Percentiles rank a stretch among this genome's conserved stretches.
phyloP scores from a whole-genome alignment of 2,113 vertebrate species.

The Hippocampus mohnikei region DNA sequence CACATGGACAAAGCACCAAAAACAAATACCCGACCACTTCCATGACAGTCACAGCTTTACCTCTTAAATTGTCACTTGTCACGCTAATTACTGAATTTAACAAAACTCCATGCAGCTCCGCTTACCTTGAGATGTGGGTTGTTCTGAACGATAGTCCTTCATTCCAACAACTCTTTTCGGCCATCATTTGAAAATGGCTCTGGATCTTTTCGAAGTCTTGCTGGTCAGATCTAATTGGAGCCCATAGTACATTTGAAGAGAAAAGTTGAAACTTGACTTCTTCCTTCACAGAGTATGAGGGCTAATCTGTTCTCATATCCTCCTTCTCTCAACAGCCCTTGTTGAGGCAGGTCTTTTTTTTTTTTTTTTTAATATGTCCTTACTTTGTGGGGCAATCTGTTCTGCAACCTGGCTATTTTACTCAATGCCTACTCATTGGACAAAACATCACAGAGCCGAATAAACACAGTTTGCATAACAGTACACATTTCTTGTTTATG shows the following conservation, averaged over 20 bases:
- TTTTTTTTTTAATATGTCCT: slow-evolving; percentile 11
- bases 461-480: slow-evolving; percentile 22
- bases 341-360: not conserved
- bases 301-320: no score
- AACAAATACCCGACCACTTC: not conserved
- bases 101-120: not conserved
- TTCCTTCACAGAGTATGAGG: no score
- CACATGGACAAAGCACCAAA: not conserved
- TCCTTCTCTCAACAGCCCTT: no score
- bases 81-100: not conserved
- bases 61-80: not conserved
- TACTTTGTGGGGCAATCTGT: slow-evolving; percentile 31
- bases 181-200: not conserved
- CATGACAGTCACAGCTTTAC: not conserved
- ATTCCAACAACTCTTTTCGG: not conserved
- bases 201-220: no score
- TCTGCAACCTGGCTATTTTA: slow-evolving; percentile 33
- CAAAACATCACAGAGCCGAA: slow-evolving; percentile 38
- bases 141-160: not conserved
- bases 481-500: slow-evolving; percentile 11
- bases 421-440: slow-evolving; percentile 29
- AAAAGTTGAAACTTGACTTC: no score
- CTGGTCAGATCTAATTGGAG: no score
- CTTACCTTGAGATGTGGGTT: not conserved
- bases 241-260: no score